Evolutionary conservation across 64 coral and sea anemone genomes (phyloP).

Genomic region (Pocillopora verrucosa): DNA sequence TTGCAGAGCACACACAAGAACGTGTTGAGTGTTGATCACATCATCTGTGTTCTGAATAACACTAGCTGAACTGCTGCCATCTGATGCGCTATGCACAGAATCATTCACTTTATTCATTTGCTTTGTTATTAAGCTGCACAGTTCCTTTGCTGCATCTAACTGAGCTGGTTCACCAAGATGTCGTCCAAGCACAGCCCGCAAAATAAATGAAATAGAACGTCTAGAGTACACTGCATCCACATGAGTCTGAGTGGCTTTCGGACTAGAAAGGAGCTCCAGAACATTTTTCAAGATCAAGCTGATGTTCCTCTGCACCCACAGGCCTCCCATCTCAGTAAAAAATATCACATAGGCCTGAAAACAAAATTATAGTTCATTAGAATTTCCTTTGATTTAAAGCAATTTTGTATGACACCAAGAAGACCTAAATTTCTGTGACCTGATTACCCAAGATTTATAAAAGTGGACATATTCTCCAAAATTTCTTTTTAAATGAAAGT

Average conservation of each 20-base stretch:
- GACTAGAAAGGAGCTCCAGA: slow-evolving; percentile 87
- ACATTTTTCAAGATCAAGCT: slow-evolving; percentile 86
- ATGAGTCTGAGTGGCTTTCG: slow-evolving; percentile 96
- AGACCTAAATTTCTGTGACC: too few relatives aligned
- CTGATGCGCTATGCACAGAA: slow-evolving; percentile 55
- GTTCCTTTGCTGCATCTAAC: slow-evolving; percentile 92
- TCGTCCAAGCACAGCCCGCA: slow-evolving; percentile 80
- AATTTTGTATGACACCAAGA: background rate
- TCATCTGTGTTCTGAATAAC: slow-evolving; percentile 73
- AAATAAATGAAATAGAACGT: slow-evolving; percentile 92
- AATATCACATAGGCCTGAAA: slow-evolving; percentile 91
- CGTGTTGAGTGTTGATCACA: slow-evolving; percentile 92
- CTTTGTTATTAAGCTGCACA: slow-evolving; percentile 87
- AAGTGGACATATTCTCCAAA: too few relatives aligned
- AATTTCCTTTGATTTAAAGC: background rate
- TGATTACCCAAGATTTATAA: too few relatives aligned
- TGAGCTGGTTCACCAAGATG: slow-evolving; percentile 91
- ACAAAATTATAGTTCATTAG: background rate
- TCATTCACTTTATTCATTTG: slow-evolving; percentile 91
- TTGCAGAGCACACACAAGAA: slow-evolving; percentile 92
- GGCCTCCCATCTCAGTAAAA: slow-evolving; percentile 98
- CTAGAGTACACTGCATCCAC: slow-evolving; percentile 98
- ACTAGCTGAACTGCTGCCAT: slow-evolving; percentile 33
- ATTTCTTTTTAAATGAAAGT: too few relatives aligned
- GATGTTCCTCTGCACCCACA: slow-evolving; percentile 92